These are phyloP conservation scores for Nesidiocoris tenuis DNA, from an alignment of 2,888 invertebrate genomes.

Conservation along the genomic window DNA sequence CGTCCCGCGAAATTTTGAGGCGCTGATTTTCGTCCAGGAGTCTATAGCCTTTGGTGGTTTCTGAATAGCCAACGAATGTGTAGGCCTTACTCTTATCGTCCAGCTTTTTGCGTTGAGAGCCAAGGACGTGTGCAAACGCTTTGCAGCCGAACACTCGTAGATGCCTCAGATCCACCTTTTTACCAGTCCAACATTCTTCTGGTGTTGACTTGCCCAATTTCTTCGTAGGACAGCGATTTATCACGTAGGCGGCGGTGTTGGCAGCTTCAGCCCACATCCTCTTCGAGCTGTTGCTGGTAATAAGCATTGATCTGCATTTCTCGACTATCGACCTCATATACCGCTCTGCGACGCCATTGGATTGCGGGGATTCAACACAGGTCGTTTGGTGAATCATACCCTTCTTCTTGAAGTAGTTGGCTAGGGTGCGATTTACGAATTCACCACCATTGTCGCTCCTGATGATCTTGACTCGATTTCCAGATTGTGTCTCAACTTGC, in stretches of 20 bases:
- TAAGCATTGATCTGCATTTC: constrained; percentile 51
- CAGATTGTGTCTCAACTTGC: constrained; percentile 51
- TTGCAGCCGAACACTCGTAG: constrained; percentile 44
- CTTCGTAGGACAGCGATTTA: constrained; percentile 50
- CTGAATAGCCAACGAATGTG: constrained; percentile 40
- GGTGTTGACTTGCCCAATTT: constrained; percentile 21
- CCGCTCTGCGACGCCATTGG: constrained; percentile 43
- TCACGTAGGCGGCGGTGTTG: constrained; percentile 52
- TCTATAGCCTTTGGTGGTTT: constrained; percentile 35
- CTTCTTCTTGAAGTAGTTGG: constrained; percentile 13
- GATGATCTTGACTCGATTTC: constrained; percentile 49
- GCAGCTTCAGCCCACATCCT: constrained; percentile 52
- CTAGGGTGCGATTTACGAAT: constrained; percentile 16
- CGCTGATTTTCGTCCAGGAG: constrained; percentile 11
- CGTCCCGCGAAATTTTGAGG: constrained; percentile 1
- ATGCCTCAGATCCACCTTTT: constrained; percentile 32
- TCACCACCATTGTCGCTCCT: constrained; percentile 45
- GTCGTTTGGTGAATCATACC: constrained; percentile 40
- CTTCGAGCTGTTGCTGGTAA: constrained; percentile 49
- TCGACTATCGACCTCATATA: constrained; percentile 45
- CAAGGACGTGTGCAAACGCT: constrained; percentile 18
- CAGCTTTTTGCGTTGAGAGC: constrained; percentile 13
- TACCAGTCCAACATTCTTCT: constrained; percentile 34
- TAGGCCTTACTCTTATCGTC: constrained; percentile 26
- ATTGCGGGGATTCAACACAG: constrained; percentile 35